phyloP scores from a whole-genome alignment of 2,113 vertebrate genomes.

The Nematolebias whitei region DNA sequence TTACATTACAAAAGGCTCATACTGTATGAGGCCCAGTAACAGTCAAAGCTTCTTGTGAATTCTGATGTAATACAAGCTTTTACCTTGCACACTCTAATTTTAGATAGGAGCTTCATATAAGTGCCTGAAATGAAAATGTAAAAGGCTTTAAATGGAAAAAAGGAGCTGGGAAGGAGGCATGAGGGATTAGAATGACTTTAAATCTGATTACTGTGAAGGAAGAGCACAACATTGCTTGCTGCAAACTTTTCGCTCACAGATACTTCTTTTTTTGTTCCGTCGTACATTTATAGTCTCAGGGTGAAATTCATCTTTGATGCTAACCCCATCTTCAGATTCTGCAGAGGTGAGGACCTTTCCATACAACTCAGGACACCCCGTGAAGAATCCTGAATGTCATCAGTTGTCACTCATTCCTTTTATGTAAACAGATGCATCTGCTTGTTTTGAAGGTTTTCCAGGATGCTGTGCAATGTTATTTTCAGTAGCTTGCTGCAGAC shows the following conservation, averaged over 20 bases:
- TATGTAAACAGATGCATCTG: not conserved
- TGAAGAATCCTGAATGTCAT: not conserved
- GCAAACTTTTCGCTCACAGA: not conserved
- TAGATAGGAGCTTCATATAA: not conserved
- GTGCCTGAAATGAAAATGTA: constrained; percentile 18
- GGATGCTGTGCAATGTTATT: not conserved
- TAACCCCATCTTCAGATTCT: not conserved
- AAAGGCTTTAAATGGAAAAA: constrained; percentile 26
- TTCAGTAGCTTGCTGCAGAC: not conserved
- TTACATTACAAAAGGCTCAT: not conserved
- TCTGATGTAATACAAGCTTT: constrained; percentile 18
- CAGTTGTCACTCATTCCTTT: not conserved
- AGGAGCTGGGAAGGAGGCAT: not conserved
- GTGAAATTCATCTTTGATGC: not conserved
- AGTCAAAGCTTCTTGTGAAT: constrained; percentile 12
- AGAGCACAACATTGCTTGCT: constrained; percentile 17
- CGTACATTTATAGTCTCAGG: not conserved
- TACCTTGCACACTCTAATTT: not conserved
- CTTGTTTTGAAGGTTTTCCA: not conserved
- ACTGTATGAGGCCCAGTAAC: not conserved
- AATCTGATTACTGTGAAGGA: constrained; percentile 11
- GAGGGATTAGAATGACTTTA: constrained; percentile 22
- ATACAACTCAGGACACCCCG: not conserved
- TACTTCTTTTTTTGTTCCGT: not conserved
- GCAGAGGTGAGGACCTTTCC: not conserved